These are phyloP conservation scores for Apostichopus leukothele DNA, from an alignment of 53 echinoderm and acorn worm genomes.

Conservation along the genomic window DNA sequence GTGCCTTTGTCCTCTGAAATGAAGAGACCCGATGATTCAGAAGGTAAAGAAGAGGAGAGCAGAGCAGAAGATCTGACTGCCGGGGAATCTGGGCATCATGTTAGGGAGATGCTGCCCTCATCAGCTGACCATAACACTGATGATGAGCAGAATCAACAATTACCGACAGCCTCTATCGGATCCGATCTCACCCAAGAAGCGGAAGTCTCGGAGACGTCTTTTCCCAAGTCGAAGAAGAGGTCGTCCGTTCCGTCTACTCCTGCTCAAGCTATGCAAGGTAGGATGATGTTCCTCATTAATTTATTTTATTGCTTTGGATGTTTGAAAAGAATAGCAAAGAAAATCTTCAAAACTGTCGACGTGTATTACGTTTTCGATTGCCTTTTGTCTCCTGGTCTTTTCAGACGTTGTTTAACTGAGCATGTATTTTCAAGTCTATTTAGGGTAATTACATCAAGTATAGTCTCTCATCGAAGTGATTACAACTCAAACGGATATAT, in stretches of 20 bases:
- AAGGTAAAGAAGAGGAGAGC: not conserved
- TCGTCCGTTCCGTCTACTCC: not conserved
- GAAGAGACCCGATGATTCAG: not conserved
- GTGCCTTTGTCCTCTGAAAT: not conserved
- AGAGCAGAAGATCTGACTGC: not conserved
- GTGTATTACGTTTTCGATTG: no score
- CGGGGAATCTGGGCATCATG: not conserved
- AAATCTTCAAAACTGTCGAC: no score
- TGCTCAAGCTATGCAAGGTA: not conserved
- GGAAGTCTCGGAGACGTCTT: not conserved
- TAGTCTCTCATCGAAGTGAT: no score
- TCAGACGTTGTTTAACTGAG: no score
- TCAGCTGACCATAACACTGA: not conserved
- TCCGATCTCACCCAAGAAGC: conserved; percentile 2
- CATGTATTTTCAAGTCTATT: no score
- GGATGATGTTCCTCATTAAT: not conserved
- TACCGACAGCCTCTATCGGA: conserved; percentile 19
- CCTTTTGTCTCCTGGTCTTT: no score
- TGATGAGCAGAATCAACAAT: not conserved
- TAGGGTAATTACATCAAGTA: no score
- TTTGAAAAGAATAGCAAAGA: no score
- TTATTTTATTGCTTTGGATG: no score
- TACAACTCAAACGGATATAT: not conserved
- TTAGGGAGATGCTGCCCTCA: not conserved
- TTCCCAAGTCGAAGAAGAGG: conserved; percentile 38